phyloP scores from a whole-genome alignment of 2,113 vertebrate species.

The Electrona antarctica region DNA sequence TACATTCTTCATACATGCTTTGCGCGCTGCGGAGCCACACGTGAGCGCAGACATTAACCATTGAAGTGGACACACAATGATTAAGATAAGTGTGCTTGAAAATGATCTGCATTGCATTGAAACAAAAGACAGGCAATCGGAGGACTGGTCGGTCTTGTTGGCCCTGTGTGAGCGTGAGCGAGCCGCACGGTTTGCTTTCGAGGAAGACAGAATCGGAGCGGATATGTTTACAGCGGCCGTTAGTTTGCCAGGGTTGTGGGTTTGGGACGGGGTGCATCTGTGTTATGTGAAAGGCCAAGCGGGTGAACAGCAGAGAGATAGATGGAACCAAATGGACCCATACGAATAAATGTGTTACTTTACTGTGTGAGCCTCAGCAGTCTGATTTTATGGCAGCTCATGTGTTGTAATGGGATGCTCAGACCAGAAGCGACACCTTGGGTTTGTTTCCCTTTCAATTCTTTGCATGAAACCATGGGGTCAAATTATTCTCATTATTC shows the following conservation, averaged over 20 bases:
- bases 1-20: not conserved
- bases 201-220: not conserved
- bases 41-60: not conserved
- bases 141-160: not conserved
- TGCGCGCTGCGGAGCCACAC: not conserved
- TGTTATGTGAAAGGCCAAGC: too few species aligned
- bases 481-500: slow-evolving; percentile 58
- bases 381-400: too few species aligned
- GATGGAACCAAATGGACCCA: too few species aligned
- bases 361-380: too few species aligned
- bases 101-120: slow-evolving; percentile 8
- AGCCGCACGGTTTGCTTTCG: slow-evolving; percentile 6
- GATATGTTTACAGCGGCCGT: slow-evolving; percentile 3
- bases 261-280: too few species aligned
- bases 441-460: slow-evolving; percentile 1
- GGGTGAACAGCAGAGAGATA: too few species aligned
- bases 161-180: not conserved
- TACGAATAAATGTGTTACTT: too few species aligned
- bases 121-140: not conserved
- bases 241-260: not conserved
- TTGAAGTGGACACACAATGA: slow-evolving; percentile 12
- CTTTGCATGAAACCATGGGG: slow-evolving; percentile 43
- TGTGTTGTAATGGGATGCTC: too few species aligned
- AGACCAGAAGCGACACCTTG: too few species aligned
- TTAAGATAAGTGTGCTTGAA: not conserved